Conservation (phyloP, 2,888 invertebrate genomes). For the Leucophora obtusa region DNA sequence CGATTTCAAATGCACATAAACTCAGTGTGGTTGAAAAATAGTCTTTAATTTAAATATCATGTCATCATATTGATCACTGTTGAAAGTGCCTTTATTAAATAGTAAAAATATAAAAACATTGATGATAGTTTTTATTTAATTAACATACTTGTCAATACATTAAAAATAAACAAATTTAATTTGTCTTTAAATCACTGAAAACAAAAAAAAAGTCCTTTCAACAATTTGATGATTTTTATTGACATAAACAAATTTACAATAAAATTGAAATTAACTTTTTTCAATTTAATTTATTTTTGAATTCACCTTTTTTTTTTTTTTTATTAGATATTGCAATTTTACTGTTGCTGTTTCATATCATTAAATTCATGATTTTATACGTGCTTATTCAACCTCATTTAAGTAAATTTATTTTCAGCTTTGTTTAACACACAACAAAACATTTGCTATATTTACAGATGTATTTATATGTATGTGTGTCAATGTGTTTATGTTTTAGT, state of each 20-base stretch:
- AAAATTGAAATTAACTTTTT: conserved; percentile 33
- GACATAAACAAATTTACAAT: not conserved
- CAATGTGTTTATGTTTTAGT: not conserved
- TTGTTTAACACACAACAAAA: conserved; percentile 25
- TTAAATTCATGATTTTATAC: conserved; percentile 3
- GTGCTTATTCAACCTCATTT: conserved; percentile 33
- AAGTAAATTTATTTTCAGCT: conserved; percentile 32
- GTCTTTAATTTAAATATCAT: not conserved
- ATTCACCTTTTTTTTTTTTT: not conserved
- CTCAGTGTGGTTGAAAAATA: not conserved
- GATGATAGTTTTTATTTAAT: conserved; percentile 6
- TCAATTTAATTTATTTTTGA: not conserved
- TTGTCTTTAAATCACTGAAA: not conserved
- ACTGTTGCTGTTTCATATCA: not conserved
- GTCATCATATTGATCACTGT: not conserved
- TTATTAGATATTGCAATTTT: too few species aligned
- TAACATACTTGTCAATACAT: conserved; percentile 5
- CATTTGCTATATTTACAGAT: not conserved
- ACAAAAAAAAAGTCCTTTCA: not conserved
- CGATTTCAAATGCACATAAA: not conserved
- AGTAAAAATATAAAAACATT: conserved; percentile 2
- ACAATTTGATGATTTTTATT: conserved; percentile 3
- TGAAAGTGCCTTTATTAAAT: not conserved
- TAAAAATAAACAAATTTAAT: not conserved
- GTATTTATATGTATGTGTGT: not conserved